Evolutionary conservation across 1,140 invertebrate genomes (phyloP).

Genomic region (Drosophila persimilis): DNA sequence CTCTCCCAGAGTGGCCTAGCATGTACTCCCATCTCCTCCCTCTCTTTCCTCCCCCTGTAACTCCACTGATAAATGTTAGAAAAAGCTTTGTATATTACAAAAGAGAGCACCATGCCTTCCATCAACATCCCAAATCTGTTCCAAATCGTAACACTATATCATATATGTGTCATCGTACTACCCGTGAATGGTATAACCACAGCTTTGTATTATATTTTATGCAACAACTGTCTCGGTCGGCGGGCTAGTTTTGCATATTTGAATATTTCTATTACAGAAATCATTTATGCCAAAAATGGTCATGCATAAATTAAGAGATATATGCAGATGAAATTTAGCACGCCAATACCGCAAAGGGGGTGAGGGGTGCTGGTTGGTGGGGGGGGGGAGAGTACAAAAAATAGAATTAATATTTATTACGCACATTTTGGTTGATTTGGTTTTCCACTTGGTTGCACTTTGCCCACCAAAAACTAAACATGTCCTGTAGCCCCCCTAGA

Average conservation of each 20-base stretch:
- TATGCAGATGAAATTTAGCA: slow-evolving; percentile 25
- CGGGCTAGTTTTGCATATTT: background rate
- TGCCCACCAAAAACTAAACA: slow-evolving; percentile 21
- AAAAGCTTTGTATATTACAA: no score
- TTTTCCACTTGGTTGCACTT: slow-evolving; percentile 67
- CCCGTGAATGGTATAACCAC: no score
- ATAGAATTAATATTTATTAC: slow-evolving; percentile 71
- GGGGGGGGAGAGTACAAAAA: slow-evolving; percentile 7
- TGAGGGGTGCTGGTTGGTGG: background rate
- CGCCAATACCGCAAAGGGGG: background rate
- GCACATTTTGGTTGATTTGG: slow-evolving; percentile 75
- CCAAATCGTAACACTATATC: no score
- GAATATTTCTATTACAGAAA: slow-evolving; percentile 19
- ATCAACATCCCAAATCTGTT: no score
- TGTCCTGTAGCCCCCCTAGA: background rate
- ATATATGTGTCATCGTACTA: no score
- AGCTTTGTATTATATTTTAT: background rate
- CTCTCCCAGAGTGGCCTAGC: no score
- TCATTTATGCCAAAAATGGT: slow-evolving; percentile 26
- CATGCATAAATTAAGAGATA: slow-evolving; percentile 37
- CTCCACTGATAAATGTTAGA: no score
- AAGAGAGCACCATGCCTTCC: no score
- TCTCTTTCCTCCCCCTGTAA: no score
- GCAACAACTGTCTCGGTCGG: background rate
- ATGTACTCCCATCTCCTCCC: no score